A percentile compares a stretch with the other conserved stretches of the same genome.
Conservation (phyloP, 2,888 invertebrate genomes). For the Acheta domesticus region DNA sequence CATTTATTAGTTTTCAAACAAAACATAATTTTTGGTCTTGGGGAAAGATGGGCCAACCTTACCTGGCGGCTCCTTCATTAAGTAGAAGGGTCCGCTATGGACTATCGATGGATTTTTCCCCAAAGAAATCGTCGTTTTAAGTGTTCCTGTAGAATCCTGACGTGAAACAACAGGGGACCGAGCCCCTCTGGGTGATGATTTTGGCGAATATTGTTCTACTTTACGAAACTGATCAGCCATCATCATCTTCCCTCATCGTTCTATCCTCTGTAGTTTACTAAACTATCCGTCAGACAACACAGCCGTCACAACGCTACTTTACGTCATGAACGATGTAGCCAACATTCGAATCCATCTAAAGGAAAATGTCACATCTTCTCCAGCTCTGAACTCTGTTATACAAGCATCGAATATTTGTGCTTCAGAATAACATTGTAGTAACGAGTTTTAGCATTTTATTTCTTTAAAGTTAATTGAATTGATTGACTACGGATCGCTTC, state of each 20-base stretch:
- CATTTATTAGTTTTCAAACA: constrained; percentile 22
- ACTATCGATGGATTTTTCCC: constrained; percentile 97
- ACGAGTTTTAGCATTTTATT: too few species aligned
- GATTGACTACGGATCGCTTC: too few species aligned
- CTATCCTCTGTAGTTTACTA: constrained; percentile 19
- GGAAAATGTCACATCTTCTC: too few species aligned
- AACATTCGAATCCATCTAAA: neutral
- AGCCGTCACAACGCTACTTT: constrained; percentile 18
- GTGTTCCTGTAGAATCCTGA: constrained; percentile 94
- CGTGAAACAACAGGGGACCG: constrained; percentile 93
- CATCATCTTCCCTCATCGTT: constrained; percentile 63
- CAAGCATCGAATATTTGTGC: too few species aligned
- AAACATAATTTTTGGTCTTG: neutral
- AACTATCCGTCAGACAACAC: constrained; percentile 18
- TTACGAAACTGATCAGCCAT: constrained; percentile 90
- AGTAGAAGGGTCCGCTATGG: constrained; percentile 96
- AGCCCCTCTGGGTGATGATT: constrained; percentile 89
- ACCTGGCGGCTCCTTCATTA: constrained; percentile 96
- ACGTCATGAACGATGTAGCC: constrained; percentile 6
- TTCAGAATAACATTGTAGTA: too few species aligned
- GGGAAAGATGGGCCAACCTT: constrained; percentile 39
- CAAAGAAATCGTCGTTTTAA: constrained; percentile 94
- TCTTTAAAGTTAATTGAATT: too few species aligned
- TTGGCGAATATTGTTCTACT: constrained; percentile 92
- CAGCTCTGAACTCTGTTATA: too few species aligned